A percentile compares a stretch with the other conserved stretches of the same genome.
Evolutionary conservation across 2,797 vertebrate species (phyloP).

Genomic region (Eulemur rubriventer): DNA sequence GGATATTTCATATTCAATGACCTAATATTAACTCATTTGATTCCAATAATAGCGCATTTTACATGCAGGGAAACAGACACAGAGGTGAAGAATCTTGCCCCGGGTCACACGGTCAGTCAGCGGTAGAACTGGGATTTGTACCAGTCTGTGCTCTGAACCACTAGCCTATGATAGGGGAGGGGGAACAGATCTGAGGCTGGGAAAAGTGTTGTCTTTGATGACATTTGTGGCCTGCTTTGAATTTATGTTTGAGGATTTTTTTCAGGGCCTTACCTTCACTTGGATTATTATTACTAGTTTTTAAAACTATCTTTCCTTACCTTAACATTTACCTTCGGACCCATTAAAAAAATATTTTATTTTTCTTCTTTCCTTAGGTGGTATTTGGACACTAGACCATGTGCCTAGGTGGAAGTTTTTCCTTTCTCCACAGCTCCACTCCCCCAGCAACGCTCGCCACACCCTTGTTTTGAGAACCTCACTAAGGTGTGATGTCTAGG

Average conservation of each 20-base stretch:
- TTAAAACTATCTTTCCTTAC: neutral
- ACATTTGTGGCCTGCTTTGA: neutral
- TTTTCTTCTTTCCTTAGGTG: conserved; percentile 65
- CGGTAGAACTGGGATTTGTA: neutral
- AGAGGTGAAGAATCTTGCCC: neutral
- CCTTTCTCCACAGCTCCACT: conserved; percentile 9
- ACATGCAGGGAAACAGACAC: neutral
- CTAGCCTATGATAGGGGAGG: fast-evolving
- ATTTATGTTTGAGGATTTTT: conserved; percentile 20
- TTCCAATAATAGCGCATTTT: neutral
- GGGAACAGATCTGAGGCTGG: neutral
- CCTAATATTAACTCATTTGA: neutral
- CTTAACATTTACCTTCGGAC: conserved; percentile 19
- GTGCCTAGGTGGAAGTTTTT: conserved; percentile 47
- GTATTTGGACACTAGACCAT: conserved; percentile 68
- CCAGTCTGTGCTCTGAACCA: neutral
- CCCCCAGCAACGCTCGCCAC: neutral
- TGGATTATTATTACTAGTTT: neutral
- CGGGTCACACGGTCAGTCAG: neutral
- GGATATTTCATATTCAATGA: no score
- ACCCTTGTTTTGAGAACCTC: conserved; percentile 58
- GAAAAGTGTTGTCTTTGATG: neutral
- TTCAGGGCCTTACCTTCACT: neutral
- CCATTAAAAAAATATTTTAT: conserved; percentile 31
- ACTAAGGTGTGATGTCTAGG: conserved; percentile 55